A percentile compares a stretch with the other conserved stretches of the same genome.
phyloP scores from a whole-genome alignment of 2,113 vertebrate species.

The Physeter macrocephalus region DNA sequence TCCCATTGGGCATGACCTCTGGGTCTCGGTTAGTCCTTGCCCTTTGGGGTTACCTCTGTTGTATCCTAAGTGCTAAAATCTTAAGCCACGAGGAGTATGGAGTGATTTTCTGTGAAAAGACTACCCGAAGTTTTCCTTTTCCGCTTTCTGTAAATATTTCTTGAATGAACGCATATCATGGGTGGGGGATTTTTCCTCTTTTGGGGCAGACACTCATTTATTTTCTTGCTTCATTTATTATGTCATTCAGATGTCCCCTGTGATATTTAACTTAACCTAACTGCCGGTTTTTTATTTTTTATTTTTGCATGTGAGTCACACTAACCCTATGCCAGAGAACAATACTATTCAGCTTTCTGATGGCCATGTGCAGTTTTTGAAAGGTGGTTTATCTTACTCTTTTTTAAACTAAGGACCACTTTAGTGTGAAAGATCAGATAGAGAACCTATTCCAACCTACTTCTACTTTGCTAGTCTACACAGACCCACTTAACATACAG shows the following conservation, averaged over 20 bases:
- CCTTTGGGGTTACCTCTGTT: neutral
- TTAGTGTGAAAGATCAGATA: neutral
- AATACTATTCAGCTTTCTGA: neutral
- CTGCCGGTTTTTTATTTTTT: neutral
- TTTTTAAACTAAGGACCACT: neutral
- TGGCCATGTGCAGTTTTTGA: neutral
- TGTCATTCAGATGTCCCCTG: neutral
- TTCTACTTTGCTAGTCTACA: neutral
- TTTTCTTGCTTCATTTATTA: slow-evolving; percentile 30
- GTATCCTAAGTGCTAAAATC: neutral
- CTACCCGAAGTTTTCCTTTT: neutral
- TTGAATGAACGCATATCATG: slow-evolving; percentile 24
- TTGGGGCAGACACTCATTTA: neutral
- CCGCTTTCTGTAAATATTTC: neutral
- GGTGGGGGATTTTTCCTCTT: neutral
- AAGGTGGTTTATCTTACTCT: neutral
- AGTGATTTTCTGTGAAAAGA: neutral
- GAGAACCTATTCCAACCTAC: neutral
- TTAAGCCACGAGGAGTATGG: neutral
- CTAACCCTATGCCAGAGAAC: neutral
- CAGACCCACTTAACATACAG: neutral
- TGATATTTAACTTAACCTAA: neutral
- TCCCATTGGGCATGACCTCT: neutral
- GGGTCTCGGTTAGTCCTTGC: neutral
- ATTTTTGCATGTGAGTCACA: slow-evolving; percentile 15